phyloP scores from a whole-genome alignment of 2,797 vertebrate genomes.

The Hephaestus fuliginosus region DNA sequence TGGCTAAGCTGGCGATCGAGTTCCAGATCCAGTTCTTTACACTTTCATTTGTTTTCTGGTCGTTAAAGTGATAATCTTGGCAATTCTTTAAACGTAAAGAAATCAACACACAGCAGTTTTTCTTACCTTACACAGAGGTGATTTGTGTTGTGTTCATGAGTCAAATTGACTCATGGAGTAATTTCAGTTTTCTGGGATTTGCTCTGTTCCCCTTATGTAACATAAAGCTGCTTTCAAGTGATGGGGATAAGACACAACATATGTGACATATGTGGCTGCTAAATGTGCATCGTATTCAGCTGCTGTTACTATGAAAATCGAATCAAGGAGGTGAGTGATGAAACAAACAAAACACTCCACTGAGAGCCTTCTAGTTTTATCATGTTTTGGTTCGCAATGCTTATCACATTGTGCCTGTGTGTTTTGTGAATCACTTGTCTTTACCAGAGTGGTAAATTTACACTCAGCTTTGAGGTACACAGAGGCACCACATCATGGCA shows the following conservation, averaged over 20 bases:
- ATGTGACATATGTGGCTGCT: neutral
- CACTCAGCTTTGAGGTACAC: slow-evolving; percentile 71
- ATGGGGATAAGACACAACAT: neutral
- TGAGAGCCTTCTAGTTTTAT: slow-evolving; percentile 7
- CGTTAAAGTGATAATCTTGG: neutral
- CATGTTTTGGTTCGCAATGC: slow-evolving; percentile 52
- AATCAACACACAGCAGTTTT: neutral
- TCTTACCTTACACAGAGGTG: neutral
- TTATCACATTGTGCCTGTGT: slow-evolving; percentile 62
- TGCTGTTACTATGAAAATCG: slow-evolving; percentile 24
- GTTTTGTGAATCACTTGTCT: slow-evolving; percentile 72
- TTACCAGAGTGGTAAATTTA: slow-evolving; percentile 80
- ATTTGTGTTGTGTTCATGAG: neutral
- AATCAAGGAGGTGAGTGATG: slow-evolving; percentile 22
- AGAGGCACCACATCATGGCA: slow-evolving; percentile 77
- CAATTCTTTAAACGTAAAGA: neutral
- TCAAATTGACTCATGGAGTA: neutral
- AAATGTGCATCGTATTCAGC: neutral
- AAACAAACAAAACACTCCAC: slow-evolving; percentile 15
- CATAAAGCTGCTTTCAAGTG: slow-evolving; percentile 7
- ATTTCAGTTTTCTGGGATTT: neutral
- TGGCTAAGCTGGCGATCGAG: neutral
- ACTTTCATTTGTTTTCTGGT: neutral
- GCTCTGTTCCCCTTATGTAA: neutral
- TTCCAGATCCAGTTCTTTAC: neutral